phyloP scores from a whole-genome alignment of 2,888 invertebrate genomes.

The Artemia sp. region DNA sequence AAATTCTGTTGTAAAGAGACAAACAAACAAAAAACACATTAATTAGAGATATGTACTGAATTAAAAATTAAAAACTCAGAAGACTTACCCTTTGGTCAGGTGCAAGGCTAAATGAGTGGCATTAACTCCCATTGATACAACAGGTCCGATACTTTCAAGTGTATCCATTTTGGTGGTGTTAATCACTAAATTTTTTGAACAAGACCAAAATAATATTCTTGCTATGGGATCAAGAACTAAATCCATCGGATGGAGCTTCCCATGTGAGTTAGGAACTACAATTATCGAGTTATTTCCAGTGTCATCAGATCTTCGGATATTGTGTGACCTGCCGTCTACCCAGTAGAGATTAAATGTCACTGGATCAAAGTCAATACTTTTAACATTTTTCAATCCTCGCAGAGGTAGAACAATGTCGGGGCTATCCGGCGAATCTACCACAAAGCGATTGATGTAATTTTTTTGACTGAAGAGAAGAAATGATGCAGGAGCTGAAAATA shows the following conservation, averaged over 20 bases:
- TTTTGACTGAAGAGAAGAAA: slow-evolving; percentile 73
- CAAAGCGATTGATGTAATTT: slow-evolving; percentile 59
- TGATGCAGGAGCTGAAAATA: slow-evolving; percentile 31
- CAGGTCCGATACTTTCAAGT: slow-evolving; percentile 40
- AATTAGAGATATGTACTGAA: too few relatives aligned
- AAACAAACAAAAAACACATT: too few relatives aligned
- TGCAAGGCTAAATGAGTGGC: slow-evolving; percentile 42
- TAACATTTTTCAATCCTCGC: slow-evolving; percentile 55
- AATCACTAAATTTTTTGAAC: slow-evolving; percentile 60
- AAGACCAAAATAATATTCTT: slow-evolving; percentile 73
- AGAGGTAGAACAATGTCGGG: slow-evolving; percentile 64
- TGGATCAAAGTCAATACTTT: slow-evolving; percentile 74
- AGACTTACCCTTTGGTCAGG: slow-evolving; percentile 50
- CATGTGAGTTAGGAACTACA: slow-evolving; percentile 22
- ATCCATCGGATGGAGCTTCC: slow-evolving; percentile 48
- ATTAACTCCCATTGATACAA: slow-evolving; percentile 35
- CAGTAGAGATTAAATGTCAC: slow-evolving; percentile 50
- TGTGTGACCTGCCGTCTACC: slow-evolving; percentile 60
- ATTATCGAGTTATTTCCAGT: slow-evolving; percentile 38
- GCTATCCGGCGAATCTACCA: slow-evolving; percentile 59
- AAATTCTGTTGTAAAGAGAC: too few relatives aligned
- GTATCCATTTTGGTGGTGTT: slow-evolving; percentile 65
- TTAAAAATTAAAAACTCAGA: background rate
- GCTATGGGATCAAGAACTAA: slow-evolving; percentile 71
- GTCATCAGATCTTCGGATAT: slow-evolving; percentile 50